Percentiles rank a stretch among this genome's conserved stretches.
These are phyloP conservation scores for Puffinus mauretanicus DNA, from an alignment of 2,113 vertebrate species.

Conservation along the genomic window DNA sequence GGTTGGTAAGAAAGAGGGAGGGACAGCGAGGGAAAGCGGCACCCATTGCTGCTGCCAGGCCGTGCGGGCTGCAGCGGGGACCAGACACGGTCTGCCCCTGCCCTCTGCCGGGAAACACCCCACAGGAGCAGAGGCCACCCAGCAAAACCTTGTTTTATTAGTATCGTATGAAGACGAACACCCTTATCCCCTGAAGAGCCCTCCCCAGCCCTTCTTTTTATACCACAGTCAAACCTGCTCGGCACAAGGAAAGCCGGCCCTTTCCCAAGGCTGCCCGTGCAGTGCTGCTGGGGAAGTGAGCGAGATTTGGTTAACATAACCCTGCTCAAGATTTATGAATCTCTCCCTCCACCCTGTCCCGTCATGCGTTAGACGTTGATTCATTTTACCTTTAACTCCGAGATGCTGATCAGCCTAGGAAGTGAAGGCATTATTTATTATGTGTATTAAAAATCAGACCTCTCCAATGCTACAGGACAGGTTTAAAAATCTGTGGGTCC, in stretches of 20 bases:
- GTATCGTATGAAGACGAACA: not conserved
- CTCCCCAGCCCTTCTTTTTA: not conserved
- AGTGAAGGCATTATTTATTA: not conserved
- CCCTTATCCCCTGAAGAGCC: not conserved
- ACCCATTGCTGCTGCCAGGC: not conserved
- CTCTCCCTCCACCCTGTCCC: not conserved
- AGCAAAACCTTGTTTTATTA: not conserved
- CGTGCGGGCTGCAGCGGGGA: not conserved
- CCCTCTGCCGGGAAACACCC: not conserved
- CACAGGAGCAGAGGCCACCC: not conserved
- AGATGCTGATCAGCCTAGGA: not conserved
- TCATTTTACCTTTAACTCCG: not conserved
- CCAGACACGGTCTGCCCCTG: not conserved
- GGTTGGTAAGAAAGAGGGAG: not conserved
- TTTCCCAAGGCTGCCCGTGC: not conserved
- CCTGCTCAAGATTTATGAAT: not conserved
- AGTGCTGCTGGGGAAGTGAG: not conserved
- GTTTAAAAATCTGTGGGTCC: not conserved
- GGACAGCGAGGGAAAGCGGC: not conserved
- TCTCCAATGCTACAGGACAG: not conserved
- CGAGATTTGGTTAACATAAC: not conserved
- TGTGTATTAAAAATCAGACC: not conserved
- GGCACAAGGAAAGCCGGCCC: accelerated
- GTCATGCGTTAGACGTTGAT: not conserved
- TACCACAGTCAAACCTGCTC: not conserved